Evolutionary conservation across 2,797 vertebrate genomes (phyloP).

Genomic region (Poecilia wingei): DNA sequence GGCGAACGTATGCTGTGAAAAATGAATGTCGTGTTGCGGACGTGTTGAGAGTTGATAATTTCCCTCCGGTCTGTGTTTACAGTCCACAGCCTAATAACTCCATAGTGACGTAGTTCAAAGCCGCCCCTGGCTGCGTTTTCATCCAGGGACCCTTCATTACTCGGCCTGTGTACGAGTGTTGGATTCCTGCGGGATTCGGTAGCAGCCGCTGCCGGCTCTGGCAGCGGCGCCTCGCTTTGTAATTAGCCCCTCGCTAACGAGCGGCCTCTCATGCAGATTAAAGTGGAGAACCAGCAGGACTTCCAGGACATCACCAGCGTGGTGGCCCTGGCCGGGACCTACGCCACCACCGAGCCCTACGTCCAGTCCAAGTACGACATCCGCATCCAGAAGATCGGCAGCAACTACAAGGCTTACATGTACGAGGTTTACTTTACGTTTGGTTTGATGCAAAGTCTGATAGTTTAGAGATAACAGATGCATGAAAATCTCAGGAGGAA

Average conservation of each 20-base stretch:
- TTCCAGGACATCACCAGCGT: conserved; percentile 97
- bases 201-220: conserved; percentile 30
- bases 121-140: conserved; percentile 47
- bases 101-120: conserved; percentile 59
- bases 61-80: conserved; percentile 27
- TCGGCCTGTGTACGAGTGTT: conserved; percentile 42
- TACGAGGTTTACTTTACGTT: conserved; percentile 72
- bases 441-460: not conserved
- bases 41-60: conserved; percentile 21
- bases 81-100: conserved; percentile 42
- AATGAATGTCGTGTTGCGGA: conserved; percentile 13
- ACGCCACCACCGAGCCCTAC: conserved; percentile 92
- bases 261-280: conserved; percentile 82
- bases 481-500: not conserved
- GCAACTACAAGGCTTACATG: conserved; percentile 99
- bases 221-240: conserved; percentile 20
- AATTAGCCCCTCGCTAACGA: conserved; percentile 51
- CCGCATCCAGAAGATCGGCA: conserved; percentile 96
- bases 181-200: conserved; percentile 56
- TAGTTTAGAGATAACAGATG: not conserved
- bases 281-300: conserved; percentile 93
- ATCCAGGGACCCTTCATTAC: conserved; percentile 55
- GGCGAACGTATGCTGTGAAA: not conserved
- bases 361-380: conserved; percentile 97
- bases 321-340: conserved; percentile 93